Evolutionary conservation across 1,140 invertebrate genomes (phyloP).

Genomic region (Dermatophagoides farinae): DNA sequence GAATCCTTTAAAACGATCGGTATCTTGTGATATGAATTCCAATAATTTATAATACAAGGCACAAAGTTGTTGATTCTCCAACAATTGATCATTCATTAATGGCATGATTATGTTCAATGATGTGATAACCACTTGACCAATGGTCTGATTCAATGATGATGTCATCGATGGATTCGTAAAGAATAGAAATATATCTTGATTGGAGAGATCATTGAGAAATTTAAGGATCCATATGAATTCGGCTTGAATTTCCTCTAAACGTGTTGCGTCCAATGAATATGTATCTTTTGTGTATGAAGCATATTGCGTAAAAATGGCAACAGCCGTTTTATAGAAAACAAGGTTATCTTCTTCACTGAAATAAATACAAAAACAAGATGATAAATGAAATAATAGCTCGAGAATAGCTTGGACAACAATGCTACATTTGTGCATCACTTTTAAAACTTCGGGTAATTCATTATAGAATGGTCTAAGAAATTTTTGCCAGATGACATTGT

Average conservation of each 20-base stretch:
- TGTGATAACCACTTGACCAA: constrained; percentile 43
- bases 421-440: constrained; percentile 57
- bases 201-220: constrained; percentile 43
- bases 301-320: constrained; percentile 45
- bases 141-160: constrained; percentile 20
- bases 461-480: constrained; percentile 4
- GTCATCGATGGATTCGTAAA: background rate
- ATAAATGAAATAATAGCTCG: constrained; percentile 36
- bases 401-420: constrained; percentile 53
- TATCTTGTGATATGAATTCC: constrained; percentile 25
- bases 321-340: constrained; percentile 38
- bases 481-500: background rate
- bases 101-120: constrained; percentile 51
- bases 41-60: constrained; percentile 41
- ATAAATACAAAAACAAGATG: constrained; percentile 16
- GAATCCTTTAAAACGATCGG: constrained; percentile 9
- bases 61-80: constrained; percentile 46
- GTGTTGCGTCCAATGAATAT: constrained; percentile 29
- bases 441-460: constrained; percentile 29
- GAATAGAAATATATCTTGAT: constrained; percentile 36
- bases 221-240: constrained; percentile 49
- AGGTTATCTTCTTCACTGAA: constrained; percentile 28
- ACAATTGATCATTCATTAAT: constrained; percentile 46
- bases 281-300: constrained; percentile 35
- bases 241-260: constrained; percentile 46